Percentiles rank a stretch among this genome's conserved stretches.
Evolutionary conservation across 1,140 invertebrate species (phyloP).

Genomic region (Brachionus asplanchnoidis): DNA sequence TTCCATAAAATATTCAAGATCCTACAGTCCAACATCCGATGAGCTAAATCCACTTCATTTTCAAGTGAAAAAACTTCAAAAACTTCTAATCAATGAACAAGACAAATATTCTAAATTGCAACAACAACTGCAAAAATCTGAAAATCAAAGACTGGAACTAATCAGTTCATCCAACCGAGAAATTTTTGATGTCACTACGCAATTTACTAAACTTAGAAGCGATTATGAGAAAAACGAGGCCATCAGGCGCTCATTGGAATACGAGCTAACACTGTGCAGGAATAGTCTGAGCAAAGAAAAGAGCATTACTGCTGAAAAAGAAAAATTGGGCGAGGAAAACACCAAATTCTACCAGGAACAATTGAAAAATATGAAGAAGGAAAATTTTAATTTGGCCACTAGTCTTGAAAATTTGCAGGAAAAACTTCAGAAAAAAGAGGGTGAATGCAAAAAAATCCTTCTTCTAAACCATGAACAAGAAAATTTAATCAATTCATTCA

Average conservation of each 20-base stretch:
- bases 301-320: slow-evolving; percentile 11
- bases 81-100: background rate
- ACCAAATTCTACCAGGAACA: slow-evolving; percentile 10
- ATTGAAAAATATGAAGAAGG: slow-evolving; percentile 26
- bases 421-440: slow-evolving; percentile 21
- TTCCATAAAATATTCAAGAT: background rate
- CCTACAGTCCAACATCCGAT: background rate
- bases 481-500: slow-evolving; percentile 3
- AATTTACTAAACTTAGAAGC: slow-evolving; percentile 6
- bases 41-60: slow-evolving; percentile 19
- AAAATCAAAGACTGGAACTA: slow-evolving; percentile 6
- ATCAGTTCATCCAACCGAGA: background rate
- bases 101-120: background rate
- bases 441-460: background rate
- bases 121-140: background rate
- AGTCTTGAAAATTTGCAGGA: background rate
- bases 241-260: background rate
- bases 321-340: background rate
- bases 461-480: slow-evolving; percentile 20
- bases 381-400: background rate
- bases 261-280: background rate
- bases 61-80: slow-evolving; percentile 34
- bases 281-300: slow-evolving; percentile 8
- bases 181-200: background rate
- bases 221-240: slow-evolving; percentile 28